These are phyloP conservation scores for Colletes collaris DNA, from an alignment of 2,888 invertebrate species.

Conservation along the genomic window DNA sequence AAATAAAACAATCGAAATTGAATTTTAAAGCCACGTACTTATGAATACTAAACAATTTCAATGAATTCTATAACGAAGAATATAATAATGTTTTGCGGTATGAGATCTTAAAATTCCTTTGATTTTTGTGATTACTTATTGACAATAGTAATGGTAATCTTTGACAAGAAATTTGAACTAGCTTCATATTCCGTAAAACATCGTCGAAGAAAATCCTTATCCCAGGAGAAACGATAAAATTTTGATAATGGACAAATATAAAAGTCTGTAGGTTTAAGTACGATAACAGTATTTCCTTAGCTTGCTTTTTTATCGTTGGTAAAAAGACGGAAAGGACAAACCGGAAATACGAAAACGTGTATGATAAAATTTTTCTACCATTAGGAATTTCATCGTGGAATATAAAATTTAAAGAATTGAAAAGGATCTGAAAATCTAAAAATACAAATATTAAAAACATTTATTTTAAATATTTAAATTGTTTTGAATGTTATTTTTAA, in stretches of 20 bases:
- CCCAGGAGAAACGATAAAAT: constrained; percentile 9
- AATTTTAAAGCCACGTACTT: too few species aligned
- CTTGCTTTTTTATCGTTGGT: constrained; percentile 11
- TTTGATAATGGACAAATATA: constrained; percentile 19
- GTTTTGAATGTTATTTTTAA: not conserved
- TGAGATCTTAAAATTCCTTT: too few species aligned
- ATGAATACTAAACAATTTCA: too few species aligned
- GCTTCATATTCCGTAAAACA: not conserved
- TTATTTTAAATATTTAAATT: not conserved
- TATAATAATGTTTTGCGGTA: too few species aligned
- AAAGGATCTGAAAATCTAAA: too few species aligned
- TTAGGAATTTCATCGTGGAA: not conserved
- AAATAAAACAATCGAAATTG: too few species aligned
- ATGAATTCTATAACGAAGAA: too few species aligned
- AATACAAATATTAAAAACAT: not conserved
- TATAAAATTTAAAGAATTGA: not conserved
- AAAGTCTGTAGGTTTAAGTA: constrained; percentile 3
- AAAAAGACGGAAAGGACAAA: constrained; percentile 28
- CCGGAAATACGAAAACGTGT: constrained; percentile 21
- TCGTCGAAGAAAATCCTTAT: constrained; percentile 4
- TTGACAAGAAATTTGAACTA: too few species aligned
- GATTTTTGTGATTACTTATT: too few species aligned
- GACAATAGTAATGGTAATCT: too few species aligned
- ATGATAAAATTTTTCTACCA: constrained; percentile 23
- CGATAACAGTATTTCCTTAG: constrained; percentile 45